Evolutionary conservation across 2,888 invertebrate species (phyloP).

Genomic region (Agriotes lineatus): DNA sequence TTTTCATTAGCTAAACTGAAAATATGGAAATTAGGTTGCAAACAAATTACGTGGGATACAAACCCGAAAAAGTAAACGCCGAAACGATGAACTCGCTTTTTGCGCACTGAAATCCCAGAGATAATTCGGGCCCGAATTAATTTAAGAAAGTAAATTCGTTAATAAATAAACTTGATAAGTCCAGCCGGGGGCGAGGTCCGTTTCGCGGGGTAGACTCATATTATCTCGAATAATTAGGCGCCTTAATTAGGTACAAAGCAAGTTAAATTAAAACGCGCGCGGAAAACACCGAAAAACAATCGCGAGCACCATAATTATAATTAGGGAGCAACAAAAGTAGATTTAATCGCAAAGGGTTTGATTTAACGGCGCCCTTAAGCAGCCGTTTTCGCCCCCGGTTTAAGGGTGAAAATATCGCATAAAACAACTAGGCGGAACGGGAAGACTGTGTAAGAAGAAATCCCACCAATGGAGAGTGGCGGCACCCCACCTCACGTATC

Average conservation of each 20-base stretch:
- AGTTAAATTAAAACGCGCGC: conserved; percentile 32
- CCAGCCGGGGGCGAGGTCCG: too few species aligned
- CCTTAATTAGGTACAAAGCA: conserved; percentile 32
- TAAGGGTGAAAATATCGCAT: conserved; percentile 53
- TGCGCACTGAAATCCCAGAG: too few species aligned
- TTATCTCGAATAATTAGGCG: conserved; percentile 17
- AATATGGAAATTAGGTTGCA: too few species aligned
- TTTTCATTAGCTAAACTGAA: too few species aligned
- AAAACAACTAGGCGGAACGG: conserved; percentile 53
- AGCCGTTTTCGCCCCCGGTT: conserved; percentile 49
- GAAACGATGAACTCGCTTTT: too few species aligned
- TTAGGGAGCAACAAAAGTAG: conserved; percentile 58
- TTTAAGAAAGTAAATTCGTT: too few species aligned
- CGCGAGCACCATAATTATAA: conserved; percentile 47
- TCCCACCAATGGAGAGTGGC: conserved; percentile 55
- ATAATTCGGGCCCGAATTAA: too few species aligned
- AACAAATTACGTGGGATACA: too few species aligned
- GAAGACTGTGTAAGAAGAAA: conserved; percentile 57
- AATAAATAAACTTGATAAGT: too few species aligned
- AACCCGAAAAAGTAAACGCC: too few species aligned
- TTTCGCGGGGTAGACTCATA: too few species aligned
- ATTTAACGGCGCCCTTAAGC: conserved; percentile 41
- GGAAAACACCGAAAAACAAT: conserved; percentile 40
- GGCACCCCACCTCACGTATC: conserved; percentile 50
- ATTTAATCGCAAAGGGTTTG: conserved; percentile 59